Percentiles rank a stretch among this genome's conserved stretches.
These are phyloP conservation scores for Allygus modestus DNA, from an alignment of 2,888 invertebrate species.

Conservation along the genomic window DNA sequence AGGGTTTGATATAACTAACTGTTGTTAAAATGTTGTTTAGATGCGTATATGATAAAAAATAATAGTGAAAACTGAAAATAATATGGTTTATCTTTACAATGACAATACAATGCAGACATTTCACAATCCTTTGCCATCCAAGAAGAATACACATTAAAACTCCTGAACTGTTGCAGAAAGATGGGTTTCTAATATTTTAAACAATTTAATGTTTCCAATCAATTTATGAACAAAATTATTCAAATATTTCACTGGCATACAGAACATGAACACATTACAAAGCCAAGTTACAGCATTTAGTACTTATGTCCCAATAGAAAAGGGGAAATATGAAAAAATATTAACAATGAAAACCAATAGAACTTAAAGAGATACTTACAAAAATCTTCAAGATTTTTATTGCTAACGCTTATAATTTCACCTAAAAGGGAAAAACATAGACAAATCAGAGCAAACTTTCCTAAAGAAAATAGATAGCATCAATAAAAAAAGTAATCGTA, in stretches of 20 bases:
- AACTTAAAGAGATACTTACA: conserved; percentile 40
- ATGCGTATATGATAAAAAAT: too few relatives aligned
- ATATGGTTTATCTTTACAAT: too few relatives aligned
- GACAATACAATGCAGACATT: too few relatives aligned
- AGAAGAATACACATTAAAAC: too few relatives aligned
- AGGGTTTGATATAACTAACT: too few relatives aligned
- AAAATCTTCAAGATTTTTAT: conserved; percentile 53
- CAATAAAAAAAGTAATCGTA: too few relatives aligned
- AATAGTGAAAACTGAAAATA: too few relatives aligned
- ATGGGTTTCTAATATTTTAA: too few relatives aligned
- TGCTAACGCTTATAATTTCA: conserved; percentile 42
- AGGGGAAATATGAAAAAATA: neutral
- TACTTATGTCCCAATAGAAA: neutral
- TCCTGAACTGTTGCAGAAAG: too few relatives aligned
- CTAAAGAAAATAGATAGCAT: neutral
- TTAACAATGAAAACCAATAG: neutral
- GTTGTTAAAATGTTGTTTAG: too few relatives aligned
- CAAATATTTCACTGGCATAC: neutral
- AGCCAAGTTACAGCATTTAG: conserved; percentile 14
- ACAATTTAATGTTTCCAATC: too few relatives aligned
- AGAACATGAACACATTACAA: neutral
- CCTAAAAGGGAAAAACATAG: conserved; percentile 28
- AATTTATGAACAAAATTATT: neutral
- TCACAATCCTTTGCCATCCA: too few relatives aligned
- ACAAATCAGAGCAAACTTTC: neutral